Base-by-base conservation (phyloP, 2,888 invertebrate species). In the Antheraea yamamai region DNA sequence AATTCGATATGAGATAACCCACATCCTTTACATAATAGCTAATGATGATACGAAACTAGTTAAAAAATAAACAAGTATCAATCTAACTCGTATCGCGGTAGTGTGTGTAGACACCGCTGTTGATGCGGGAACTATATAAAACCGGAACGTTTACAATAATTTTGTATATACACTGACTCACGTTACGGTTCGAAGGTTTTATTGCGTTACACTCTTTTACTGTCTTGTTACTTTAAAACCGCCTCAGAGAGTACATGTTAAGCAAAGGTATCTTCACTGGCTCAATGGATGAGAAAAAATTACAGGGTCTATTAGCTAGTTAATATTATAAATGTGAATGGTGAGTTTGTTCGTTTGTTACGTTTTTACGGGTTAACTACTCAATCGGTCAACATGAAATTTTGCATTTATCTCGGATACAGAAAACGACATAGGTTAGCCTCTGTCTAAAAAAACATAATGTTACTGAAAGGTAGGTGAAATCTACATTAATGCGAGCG, bases 171-270 rank as follows among this genome's bases (percentile, higher is more conserved):
- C 16, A 66, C 26, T 30, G 64, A 66, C 4, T 66, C 64, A 66
- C 30, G 64, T 66, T 66, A 66, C 64, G 30, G 30, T 66, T 66
- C 64, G 64, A 30, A 66, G 64, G 64, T 66, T 66, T 30, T 16
- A 26, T 66, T 30, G 30, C 64, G 14, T 66, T 26, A 66, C 30
- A 30, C 30, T 26, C 16, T 30, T 66, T 66, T 30, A 66, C 64
- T 66, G 14, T 30, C 64, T 30, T 30, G 30, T 66, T 66, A 26
- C 26, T 66, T 16, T 66, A 66, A 30, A 66, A 66, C 30, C 3
- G n/a, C 10, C 64, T 12, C 16, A 0, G 30, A 66, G 26, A 26
- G 12, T 4, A 66, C 16, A 26, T 66, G 16, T 12, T 66, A 66
- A 66, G 64, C 64, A 66, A 26, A 6, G 26, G 64, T 26, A 16